Base-by-base conservation (phyloP, 2,113 vertebrate species). In the Aegithalos caudatus region DNA sequence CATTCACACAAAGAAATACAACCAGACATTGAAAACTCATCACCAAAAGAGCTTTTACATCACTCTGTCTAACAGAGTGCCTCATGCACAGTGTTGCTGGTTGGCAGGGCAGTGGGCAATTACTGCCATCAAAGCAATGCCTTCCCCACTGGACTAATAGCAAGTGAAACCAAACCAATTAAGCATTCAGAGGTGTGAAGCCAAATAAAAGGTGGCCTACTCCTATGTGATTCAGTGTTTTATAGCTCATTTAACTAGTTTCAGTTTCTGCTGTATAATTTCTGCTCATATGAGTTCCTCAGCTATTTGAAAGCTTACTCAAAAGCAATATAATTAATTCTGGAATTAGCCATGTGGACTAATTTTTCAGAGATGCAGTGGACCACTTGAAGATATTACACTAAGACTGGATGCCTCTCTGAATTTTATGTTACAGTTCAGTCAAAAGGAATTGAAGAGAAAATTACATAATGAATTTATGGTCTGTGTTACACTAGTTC, bases 171-270 rank as follows among this genome's bases (percentile, higher is more conserved):
- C 22, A 35, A 95, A 72, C 37, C 33, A 45, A 94, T 92, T 78
- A 95, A 81, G 69, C 61, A 92, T 84, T 94, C 72, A 95, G 77
- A 86, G 53, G 86, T 89, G 88, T 91, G 86, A 94, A 92, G 61
- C n/a, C 57, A n/a, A 89, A 86, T 87, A 88, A 95, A 95, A 81
- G 65, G 81, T 40, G 40, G 17, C 24, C 44, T 78, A 56, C 5
- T 83, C 38, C 69, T 60, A 35, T 35, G 37, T 33, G 61, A 84
- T 84, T 84, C 56, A 56, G n/a, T 64, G 44, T 60, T 96, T 97
- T 91, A 94, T 74, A 90, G 79, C 56, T 93, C 76, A 81, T 83
- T 88, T 93, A 96, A 95, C 54, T 51, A 51, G 58, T 58, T 94
- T 86, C 42, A 48, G 5, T 92, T 95, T 88, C 67, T 74, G 67